Percentiles rank a stretch among this genome's conserved stretches.
These are phyloP conservation scores for Melanargia galathea DNA, from an alignment of 2,888 invertebrate species.

Conservation along the genomic window DNA sequence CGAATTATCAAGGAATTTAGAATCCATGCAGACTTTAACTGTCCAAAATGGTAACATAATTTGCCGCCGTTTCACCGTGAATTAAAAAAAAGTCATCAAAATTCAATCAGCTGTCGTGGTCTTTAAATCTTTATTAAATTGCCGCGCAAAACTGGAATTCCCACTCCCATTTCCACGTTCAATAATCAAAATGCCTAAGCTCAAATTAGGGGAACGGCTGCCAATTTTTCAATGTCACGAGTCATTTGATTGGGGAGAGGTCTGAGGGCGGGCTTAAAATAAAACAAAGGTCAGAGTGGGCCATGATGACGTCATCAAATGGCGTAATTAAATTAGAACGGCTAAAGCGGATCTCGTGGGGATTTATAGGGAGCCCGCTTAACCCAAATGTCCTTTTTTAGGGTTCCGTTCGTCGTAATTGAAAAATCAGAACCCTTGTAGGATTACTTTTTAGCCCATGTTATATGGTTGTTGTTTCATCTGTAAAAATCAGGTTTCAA, in stretches of 20 bases:
- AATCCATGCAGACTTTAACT: neutral
- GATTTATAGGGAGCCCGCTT: constrained; percentile 40
- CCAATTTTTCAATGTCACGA: constrained; percentile 56
- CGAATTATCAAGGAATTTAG: too few species aligned
- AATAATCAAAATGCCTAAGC: constrained; percentile 22
- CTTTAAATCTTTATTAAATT: constrained; percentile 19
- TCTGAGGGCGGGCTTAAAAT: constrained; percentile 50
- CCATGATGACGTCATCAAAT: constrained; percentile 66
- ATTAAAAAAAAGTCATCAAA: constrained; percentile 11
- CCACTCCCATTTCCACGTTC: constrained; percentile 4
- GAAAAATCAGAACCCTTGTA: too few species aligned
- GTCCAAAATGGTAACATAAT: neutral
- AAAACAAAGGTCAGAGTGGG: constrained; percentile 60
- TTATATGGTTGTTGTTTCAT: neutral
- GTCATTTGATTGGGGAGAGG: constrained; percentile 48
- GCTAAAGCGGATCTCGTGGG: constrained; percentile 48
- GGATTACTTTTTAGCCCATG: neutral
- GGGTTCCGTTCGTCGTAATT: constrained; percentile 3
- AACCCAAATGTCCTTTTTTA: constrained; percentile 40
- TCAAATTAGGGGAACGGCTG: constrained; percentile 28
- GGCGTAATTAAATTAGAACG: constrained; percentile 66
- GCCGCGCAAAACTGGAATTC: neutral
- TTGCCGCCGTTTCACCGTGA: neutral
- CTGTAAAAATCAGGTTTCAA: too few species aligned
- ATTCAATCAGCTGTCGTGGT: constrained; percentile 15